phyloP scores from a whole-genome alignment of 2,797 vertebrate species.

The Rhynchotus rufescens region DNA sequence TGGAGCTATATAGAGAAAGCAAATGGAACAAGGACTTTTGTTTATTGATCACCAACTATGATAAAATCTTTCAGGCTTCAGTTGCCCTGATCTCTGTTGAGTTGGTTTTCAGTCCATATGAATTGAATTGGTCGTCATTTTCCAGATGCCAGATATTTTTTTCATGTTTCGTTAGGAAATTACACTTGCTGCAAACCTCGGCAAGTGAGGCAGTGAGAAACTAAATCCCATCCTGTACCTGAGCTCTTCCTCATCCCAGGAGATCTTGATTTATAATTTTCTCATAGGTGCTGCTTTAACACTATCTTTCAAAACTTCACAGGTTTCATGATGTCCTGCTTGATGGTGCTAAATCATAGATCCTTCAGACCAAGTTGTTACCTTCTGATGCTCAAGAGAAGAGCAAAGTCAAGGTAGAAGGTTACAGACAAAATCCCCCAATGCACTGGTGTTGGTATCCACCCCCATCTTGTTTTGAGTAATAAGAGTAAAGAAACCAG shows the following conservation, averaged over 20 bases:
- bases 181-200: not conserved
- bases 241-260: not conserved
- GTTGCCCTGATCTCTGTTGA: not conserved
- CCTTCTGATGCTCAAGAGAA: not conserved
- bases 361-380: not conserved
- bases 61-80: not conserved
- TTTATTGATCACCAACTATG: not conserved
- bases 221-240: not conserved
- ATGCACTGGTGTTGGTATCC: not conserved
- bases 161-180: slow-evolving; percentile 22
- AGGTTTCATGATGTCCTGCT: not conserved
- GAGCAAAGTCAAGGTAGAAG: not conserved
- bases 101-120: not conserved
- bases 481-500: not conserved
- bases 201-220: not conserved
- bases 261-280: slow-evolving; percentile 12
- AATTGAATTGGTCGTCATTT: not conserved
- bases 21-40: not conserved
- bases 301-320: not conserved
- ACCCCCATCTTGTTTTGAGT: not conserved
- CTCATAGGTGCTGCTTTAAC: not conserved
- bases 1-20: not conserved
- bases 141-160: not conserved
- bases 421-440: not conserved
- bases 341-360: not conserved